Evolutionary conservation across 1,140 invertebrate species (phyloP).

Genomic region (Rhopalosiphum maidis): DNA sequence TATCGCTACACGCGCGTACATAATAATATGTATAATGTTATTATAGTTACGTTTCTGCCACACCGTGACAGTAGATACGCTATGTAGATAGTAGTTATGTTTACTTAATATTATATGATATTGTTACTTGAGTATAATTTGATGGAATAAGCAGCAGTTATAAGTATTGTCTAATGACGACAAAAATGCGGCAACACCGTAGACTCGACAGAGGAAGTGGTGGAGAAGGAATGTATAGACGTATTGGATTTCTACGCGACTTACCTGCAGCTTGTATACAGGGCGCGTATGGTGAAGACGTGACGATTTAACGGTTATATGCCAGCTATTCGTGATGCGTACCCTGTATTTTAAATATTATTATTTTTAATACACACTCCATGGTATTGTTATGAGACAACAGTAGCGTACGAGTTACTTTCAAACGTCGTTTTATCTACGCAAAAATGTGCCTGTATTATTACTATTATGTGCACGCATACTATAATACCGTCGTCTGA

Average conservation of each 20-base stretch:
- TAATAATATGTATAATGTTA: neutral
- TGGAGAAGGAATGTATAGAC: neutral
- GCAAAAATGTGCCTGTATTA: neutral
- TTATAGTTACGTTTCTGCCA: neutral
- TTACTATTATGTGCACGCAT: neutral
- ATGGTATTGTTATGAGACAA: neutral
- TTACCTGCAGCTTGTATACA: neutral
- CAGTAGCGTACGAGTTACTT: neutral
- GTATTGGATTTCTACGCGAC: neutral
- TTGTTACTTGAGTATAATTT: neutral
- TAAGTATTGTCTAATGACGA: neutral
- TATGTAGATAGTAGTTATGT: neutral
- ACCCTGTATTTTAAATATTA: neutral
- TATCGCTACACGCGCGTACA: neutral
- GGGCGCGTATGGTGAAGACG: neutral
- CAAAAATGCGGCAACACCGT: neutral
- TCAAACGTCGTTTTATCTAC: neutral
- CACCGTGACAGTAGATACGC: neutral
- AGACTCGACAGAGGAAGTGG: neutral
- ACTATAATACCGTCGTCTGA: neutral
- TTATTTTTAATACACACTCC: neutral
- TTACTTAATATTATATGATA: neutral
- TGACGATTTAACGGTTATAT: neutral
- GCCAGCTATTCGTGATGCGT: neutral
- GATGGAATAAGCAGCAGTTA: neutral